Base-by-base conservation (phyloP, 2,888 invertebrate genomes). In the Xylocampa areola region DNA sequence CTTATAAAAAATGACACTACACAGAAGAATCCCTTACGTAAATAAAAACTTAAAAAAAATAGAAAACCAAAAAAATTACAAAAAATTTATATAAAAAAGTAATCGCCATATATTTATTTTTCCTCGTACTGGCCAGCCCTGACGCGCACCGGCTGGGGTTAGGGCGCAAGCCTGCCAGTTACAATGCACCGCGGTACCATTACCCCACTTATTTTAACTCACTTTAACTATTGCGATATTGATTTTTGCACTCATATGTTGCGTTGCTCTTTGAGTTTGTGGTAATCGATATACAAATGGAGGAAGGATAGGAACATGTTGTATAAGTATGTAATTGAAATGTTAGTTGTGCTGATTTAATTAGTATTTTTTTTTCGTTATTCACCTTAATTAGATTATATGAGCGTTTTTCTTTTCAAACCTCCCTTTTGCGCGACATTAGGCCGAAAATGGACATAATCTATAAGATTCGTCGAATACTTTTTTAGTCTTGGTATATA, bases 181-280 rank as follows among this genome's bases (percentile, higher is more conserved):
- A 82, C 87, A 86, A 83, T 88, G 88, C 89, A 88, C 76, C 81
- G 80, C 77, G 69, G 80, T 82, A 79, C 88, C 72, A 90, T 88
- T 91, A 91, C 91, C 91, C 91, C 87, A 92, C 86, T 91, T 91
- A 89, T 87, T 87, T 83, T 78, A 84, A 89, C 88, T 81, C 80
- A 76, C 79, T 81, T 82, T 80, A 86, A 90, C 89, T 88, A 89
- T 87, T 82, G 82, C 82, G 73, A 77, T 91, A 92, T 92, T 83
- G 92, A 92, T 92, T 91, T 90, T 88, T 80, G 66, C 81, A 80
- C 77, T 86, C 88, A 84, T 80, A 83, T 87, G 85, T 74, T 82
- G 53, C 63, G 58, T 66, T 66, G 27, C 49, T 61, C 19, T 40
- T 64, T 68, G 13, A 16, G 25, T 37, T 48, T 52, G 36, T n/a